phyloP scores from a whole-genome alignment of 2,113 vertebrate species.

The Thunnus maccoyii region DNA sequence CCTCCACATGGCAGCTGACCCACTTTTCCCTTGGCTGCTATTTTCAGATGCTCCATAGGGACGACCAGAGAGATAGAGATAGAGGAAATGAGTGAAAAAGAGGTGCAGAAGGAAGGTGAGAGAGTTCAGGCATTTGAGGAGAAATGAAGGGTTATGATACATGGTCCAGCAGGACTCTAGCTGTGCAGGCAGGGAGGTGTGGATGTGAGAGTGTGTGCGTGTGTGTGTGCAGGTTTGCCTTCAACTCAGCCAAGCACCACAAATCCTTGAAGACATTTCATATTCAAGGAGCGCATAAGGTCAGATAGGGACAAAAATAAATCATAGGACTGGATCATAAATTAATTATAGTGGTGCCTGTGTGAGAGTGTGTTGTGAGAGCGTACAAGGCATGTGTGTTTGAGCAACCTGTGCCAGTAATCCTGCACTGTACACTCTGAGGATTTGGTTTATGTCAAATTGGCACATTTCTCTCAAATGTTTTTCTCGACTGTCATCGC shows the following conservation, averaged over 20 bases:
- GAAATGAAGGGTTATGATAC: conserved; percentile 67
- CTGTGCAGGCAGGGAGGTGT: conserved; percentile 3
- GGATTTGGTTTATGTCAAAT: conserved; percentile 22
- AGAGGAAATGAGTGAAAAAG: conserved; percentile 63
- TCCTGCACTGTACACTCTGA: neutral
- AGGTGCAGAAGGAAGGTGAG: conserved; percentile 56
- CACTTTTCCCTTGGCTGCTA: conserved; percentile 83
- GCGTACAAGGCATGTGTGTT: neutral
- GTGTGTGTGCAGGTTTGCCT: neutral
- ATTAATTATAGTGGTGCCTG: conserved; percentile 61
- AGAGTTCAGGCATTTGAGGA: conserved; percentile 54
- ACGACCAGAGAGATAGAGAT: conserved; percentile 62
- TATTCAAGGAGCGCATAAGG: conserved; percentile 60
- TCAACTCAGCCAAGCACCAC: conserved; percentile 38
- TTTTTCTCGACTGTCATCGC: neutral
- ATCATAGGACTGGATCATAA: conserved; percentile 62
- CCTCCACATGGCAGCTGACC: conserved; percentile 77
- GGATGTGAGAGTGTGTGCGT: conserved; percentile 8
- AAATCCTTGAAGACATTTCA: conserved; percentile 65
- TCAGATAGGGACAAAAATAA: conserved; percentile 74
- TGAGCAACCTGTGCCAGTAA: neutral
- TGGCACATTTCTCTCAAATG: conserved; percentile 9
- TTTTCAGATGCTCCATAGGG: conserved; percentile 83
- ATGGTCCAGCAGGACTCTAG: conserved; percentile 47
- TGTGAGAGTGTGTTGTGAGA: conserved; percentile 6